These are phyloP conservation scores for Ganaspis brasiliensis DNA, from an alignment of 2,888 invertebrate species.

Conservation along the genomic window DNA sequence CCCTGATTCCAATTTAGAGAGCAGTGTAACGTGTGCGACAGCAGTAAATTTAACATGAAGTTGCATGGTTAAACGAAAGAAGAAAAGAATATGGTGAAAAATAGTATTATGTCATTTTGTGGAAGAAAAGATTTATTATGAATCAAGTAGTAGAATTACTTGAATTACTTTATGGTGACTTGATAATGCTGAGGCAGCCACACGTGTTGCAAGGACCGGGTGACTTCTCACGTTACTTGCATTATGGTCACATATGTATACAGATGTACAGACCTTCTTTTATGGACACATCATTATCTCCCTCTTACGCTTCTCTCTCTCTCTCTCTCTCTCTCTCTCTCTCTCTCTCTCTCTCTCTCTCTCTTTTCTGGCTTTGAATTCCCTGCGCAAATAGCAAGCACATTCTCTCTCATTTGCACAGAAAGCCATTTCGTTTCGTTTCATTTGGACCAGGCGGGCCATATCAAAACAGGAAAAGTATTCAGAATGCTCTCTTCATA, in stretches of 20 bases:
- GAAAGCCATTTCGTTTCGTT: conserved; percentile 17
- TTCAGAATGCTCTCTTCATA: neutral
- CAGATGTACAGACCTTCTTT: conserved; percentile 25
- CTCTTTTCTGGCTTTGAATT: neutral
- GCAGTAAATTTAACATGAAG: too few relatives aligned
- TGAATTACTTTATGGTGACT: conserved; percentile 12
- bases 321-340: neutral
- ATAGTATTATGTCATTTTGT: neutral
- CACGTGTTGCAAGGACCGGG: conserved; percentile 19
- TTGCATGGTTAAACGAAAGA: neutral
- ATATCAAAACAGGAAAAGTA: neutral
- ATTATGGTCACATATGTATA: conserved; percentile 30
- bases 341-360: neutral
- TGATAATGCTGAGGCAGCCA: neutral
- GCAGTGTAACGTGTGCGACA: too few relatives aligned
- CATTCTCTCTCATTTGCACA: neutral
- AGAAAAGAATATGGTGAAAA: neutral
- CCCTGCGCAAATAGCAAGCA: conserved; percentile 6
- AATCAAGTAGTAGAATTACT: neutral
- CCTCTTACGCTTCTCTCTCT: conserved; percentile 1
- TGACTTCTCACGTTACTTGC: conserved; percentile 36
- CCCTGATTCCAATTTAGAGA: too few relatives aligned
- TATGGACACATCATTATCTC: conserved; percentile 5
- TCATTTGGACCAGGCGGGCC: neutral
- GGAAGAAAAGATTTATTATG: conserved; percentile 3